Evolutionary conservation across 2,113 vertebrate species (phyloP).

Genomic region (Callorhinus ursinus): DNA sequence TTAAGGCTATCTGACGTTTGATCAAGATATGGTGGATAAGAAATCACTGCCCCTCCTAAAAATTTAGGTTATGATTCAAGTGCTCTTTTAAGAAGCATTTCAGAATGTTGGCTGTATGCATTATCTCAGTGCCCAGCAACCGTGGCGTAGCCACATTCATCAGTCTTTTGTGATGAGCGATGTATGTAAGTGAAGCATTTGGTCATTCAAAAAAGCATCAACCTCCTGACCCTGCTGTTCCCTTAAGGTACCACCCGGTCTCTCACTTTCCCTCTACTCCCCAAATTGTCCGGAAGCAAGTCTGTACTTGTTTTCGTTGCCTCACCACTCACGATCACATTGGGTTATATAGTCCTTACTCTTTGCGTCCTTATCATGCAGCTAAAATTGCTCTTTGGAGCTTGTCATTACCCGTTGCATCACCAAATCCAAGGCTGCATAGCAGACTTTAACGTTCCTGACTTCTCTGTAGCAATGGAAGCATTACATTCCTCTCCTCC

Average conservation of each 20-base stretch:
- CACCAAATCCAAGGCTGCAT: not conserved
- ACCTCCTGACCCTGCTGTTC: conserved; percentile 54
- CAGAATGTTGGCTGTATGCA: conserved; percentile 79
- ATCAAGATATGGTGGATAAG: conserved; percentile 82
- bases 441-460: not conserved
- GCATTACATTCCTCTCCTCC: not conserved
- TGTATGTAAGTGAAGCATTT: conserved; percentile 56
- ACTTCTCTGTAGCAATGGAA: not conserved
- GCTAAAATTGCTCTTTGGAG: not conserved
- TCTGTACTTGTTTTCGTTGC: conserved; percentile 3
- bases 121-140: conserved; percentile 79
- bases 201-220: conserved; percentile 63
- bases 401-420: not conserved
- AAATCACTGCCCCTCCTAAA: conserved; percentile 81
- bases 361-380: not conserved
- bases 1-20: conserved; percentile 81
- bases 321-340: not conserved
- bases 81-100: conserved; percentile 75
- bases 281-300: conserved; percentile 52
- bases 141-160: conserved; percentile 52
- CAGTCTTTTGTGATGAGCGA: conserved; percentile 70
- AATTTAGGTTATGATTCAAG: conserved; percentile 82
- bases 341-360: conserved; percentile 28
- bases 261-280: not conserved
- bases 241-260: conserved; percentile 30